Base-by-base conservation (phyloP, 2,888 invertebrate species). In the Diadromus collaris region DNA sequence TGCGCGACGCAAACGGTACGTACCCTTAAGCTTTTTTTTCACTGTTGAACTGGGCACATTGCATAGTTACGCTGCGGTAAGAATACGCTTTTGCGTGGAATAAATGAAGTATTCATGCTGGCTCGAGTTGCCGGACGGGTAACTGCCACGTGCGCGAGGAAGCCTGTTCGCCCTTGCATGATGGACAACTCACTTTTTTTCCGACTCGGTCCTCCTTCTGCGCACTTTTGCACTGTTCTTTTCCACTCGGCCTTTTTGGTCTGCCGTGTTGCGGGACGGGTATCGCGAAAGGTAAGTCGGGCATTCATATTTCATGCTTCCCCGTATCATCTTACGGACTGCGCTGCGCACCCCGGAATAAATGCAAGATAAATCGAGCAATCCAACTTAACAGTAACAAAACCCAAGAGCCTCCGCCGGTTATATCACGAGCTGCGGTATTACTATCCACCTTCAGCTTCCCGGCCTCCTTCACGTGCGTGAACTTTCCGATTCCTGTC, bases 331-430 rank as follows among this genome's bases (percentile, higher is more conserved):
- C 81, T 81, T 79, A 67, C 64, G 69, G 63, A 19, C 29, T 16
- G 60, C 34, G 44, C 24, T 67, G 60, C 70, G 24, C 44, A 60
- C 80, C 51, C 48, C 44, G 79, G 82, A 83, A 83, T 84, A 83
- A 84, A 84, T 81, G 81, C 80, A 82, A 81, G 81, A 65, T 51
- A 82, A 82, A 83, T 82, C 79, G 80, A 73, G 82, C 82, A 81
- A 79, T 81, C 75, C 82, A 76, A 76, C 82, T 77, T 84, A 64
- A 29, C 56, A 44, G 67, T 24, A 65, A 41, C 46, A 58, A 46
- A 70, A 60, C 61, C 41, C 60, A 29, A n/a, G 48, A 70, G 63
- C 70, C 74, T 74, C 51, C 60, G 74, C 41, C 76, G 46, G 73
- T 63, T 73, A 68, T 61, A 72, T 76, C 68, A 70, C 65, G 41